These are phyloP conservation scores for Prosapia bicincta DNA, from an alignment of 2,888 invertebrate species.

Conservation along the genomic window DNA sequence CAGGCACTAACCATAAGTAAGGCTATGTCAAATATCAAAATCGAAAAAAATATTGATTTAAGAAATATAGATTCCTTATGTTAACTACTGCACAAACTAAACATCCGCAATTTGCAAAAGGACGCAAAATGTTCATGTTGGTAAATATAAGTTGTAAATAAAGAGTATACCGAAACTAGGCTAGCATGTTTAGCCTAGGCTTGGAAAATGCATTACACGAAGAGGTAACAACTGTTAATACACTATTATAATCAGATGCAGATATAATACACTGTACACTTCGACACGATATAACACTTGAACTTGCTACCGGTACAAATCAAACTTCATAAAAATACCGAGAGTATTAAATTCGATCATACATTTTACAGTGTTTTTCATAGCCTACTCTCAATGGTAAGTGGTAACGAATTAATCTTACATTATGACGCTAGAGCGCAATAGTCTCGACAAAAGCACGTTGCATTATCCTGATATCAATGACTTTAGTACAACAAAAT, in stretches of 20 bases:
- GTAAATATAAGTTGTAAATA: not conserved
- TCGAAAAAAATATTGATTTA: too few species aligned
- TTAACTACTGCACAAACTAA: not conserved
- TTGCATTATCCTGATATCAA: constrained; percentile 2
- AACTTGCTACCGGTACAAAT: not conserved
- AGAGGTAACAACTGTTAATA: not conserved
- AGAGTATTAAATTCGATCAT: not conserved
- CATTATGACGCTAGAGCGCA: constrained; percentile 25
- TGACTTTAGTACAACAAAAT: not conserved
- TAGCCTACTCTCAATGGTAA: constrained; percentile 4
- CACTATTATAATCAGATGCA: not conserved
- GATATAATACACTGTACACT: not conserved
- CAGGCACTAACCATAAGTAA: not conserved
- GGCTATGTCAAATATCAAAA: not conserved
- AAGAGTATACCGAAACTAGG: not conserved
- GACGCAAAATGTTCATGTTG: not conserved
- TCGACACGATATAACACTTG: not conserved
- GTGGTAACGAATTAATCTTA: constrained; percentile 14
- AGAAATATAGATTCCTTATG: not conserved
- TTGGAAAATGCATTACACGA: constrained; percentile 1
- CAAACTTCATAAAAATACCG: not conserved
- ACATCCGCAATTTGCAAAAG: not conserved
- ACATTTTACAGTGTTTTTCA: constrained; percentile 1
- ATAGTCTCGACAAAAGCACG: constrained; percentile 27
- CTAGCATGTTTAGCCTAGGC: not conserved